phyloP scores from a whole-genome alignment of 2,113 vertebrate species.

The Phalacrocorax pelagicus region DNA sequence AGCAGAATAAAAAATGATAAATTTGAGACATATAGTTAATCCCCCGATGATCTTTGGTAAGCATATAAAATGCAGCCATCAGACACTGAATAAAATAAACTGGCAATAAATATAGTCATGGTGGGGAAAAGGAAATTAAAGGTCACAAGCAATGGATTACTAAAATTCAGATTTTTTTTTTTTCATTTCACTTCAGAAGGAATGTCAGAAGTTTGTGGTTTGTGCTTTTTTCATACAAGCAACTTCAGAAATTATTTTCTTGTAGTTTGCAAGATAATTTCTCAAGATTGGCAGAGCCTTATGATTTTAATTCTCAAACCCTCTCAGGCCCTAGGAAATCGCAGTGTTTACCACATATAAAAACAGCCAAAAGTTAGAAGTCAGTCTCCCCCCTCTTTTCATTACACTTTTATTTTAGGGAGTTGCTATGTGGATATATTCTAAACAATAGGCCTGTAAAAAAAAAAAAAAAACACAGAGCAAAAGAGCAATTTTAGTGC shows the following conservation, averaged over 20 bases:
- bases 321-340: not conserved
- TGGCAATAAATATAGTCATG: not conserved
- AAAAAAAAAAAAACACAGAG: not conserved
- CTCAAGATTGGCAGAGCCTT: not conserved
- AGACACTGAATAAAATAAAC: not conserved
- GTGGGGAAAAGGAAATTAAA: not conserved
- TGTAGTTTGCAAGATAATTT: not conserved
- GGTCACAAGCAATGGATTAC: not conserved
- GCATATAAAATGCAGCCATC: not conserved
- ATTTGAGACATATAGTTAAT: not conserved
- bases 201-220: not conserved
- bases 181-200: not conserved
- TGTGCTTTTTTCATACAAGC: not conserved
- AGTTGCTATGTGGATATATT: not conserved
- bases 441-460: not conserved
- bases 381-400: not conserved
- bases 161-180: not conserved
- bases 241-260: not conserved
- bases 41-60: not conserved
- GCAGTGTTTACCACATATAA: not conserved
- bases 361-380: not conserved
- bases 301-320: not conserved
- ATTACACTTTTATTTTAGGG: not conserved
- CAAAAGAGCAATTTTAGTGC: not conserved
- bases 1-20: not conserved